Evolutionary conservation across 2,797 vertebrate genomes (phyloP).

Genomic region (Enteromius afrohamiltoni): DNA sequence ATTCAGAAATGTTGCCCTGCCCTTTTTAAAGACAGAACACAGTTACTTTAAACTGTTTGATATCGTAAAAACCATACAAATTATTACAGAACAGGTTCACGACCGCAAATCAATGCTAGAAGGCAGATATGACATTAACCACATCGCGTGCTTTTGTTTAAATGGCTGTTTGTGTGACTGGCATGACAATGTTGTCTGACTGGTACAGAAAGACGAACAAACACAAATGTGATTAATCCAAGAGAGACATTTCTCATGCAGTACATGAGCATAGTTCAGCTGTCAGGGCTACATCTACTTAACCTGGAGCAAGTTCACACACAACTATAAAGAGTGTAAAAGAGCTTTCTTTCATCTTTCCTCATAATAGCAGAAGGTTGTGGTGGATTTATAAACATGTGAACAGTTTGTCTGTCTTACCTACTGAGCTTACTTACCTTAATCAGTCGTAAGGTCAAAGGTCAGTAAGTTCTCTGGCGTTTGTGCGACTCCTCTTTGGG

Average conservation of each 20-base stretch:
- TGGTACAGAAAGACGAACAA: background rate
- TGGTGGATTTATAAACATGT: background rate
- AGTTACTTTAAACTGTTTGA: background rate
- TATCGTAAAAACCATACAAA: too few species aligned
- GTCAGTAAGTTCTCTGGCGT: constrained; percentile 89
- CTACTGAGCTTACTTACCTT: constrained; percentile 53
- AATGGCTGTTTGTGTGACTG: background rate
- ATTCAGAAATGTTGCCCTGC: too few species aligned
- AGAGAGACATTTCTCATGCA: background rate
- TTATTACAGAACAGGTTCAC: background rate
- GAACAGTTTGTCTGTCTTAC: constrained; percentile 42
- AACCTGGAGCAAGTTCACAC: background rate
- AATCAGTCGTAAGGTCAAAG: background rate
- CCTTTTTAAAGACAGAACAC: background rate
- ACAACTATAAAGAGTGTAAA: too few species aligned
- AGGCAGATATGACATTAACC: background rate
- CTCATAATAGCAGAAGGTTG: background rate
- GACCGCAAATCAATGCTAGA: too few species aligned
- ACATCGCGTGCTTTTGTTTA: background rate
- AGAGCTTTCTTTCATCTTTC: background rate
- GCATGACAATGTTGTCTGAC: background rate
- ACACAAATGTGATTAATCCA: background rate
- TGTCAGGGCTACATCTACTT: background rate
- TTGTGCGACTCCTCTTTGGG: constrained; percentile 93
- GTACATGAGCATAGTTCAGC: background rate